Evolutionary conservation across 2,888 invertebrate genomes (phyloP), one percentile per base, ranked within the genome.

Genomic region (Brachypterus glaber): DNA sequence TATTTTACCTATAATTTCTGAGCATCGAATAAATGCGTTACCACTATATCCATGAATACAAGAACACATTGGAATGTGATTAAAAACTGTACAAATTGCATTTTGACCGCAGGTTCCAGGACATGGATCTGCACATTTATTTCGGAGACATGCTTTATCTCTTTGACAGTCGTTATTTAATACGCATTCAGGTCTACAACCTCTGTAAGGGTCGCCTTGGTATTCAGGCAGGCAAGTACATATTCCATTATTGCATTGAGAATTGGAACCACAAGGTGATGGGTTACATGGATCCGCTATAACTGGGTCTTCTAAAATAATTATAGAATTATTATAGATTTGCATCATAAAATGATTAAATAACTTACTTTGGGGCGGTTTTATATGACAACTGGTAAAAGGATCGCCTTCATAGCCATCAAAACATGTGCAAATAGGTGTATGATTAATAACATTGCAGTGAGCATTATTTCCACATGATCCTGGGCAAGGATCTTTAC

Each of bases 41-140:
- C 86, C 87, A 17, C 73, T 68, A 58, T 73, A 79, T 52, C 73
- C 77, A n/a, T 64, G 59, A 9, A 79, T 76, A 60, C 87, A 87
- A 29, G 73, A 74, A 54, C 87, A 88, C 55, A 79, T 77, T 8
- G 86, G 82, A 57, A 82, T 76, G 54, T 88, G 86, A 56, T 80
- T 81, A 24, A 79, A 70, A 5, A 82, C 82, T 52, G 76, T 70
- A 57, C 88, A 88, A 37, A 75, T 55, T 2, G 87, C 83, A 54
- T 77, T 76, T 44, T 68, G 65, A 16, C 84, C 86, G 59, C 88
- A 88, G 9, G 78, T 79, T 48, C 79, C 79, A 8, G 73, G 70
- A 53, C 86, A 87, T 24, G 82, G 81, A 63, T 83, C 73, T 7
- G 71, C 59, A 52, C 83, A 83, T 57, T 74, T 78, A 51, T 76